These are phyloP conservation scores for Drosophila prolongata DNA, from an alignment of 2,888 invertebrate species.

Conservation along the genomic window DNA sequence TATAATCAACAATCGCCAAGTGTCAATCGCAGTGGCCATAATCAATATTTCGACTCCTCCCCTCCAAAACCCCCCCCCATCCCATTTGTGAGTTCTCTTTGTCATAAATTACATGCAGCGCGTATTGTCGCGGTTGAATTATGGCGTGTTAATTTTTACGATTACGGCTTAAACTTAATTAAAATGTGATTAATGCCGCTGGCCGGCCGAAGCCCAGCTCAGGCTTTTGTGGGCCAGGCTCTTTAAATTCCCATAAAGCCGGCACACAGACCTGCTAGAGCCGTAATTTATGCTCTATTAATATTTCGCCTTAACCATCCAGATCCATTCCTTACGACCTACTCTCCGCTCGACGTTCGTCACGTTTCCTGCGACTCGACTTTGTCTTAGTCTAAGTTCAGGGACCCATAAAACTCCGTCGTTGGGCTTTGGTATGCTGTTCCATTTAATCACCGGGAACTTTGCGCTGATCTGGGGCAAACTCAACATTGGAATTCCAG, in stretches of 20 bases:
- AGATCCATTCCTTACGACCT: neutral
- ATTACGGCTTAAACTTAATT: slow-evolving; percentile 78
- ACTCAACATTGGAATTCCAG: neutral
- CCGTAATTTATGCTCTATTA: slow-evolving; percentile 80
- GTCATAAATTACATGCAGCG: slow-evolving; percentile 77
- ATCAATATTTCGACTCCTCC: slow-evolving; percentile 71
- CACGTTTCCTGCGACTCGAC: slow-evolving; percentile 27
- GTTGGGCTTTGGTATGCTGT: slow-evolving; percentile 12
- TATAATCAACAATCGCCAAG: slow-evolving; percentile 69
- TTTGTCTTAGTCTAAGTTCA: slow-evolving; percentile 27
- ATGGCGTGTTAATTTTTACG: slow-evolving; percentile 79
- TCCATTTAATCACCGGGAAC: slow-evolving; percentile 32
- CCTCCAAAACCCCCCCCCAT: neutral
- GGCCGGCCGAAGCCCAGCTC: slow-evolving; percentile 10
- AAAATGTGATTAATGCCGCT: slow-evolving; percentile 76
- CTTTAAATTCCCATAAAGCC: slow-evolving; percentile 74
- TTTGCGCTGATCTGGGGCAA: slow-evolving; percentile 5
- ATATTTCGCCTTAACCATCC: slow-evolving; percentile 67
- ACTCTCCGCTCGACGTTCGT: slow-evolving; percentile 27
- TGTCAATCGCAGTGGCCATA: slow-evolving; percentile 73
- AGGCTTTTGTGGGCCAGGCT: slow-evolving; percentile 54
- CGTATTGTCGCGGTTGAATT: slow-evolving; percentile 76
- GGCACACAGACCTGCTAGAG: slow-evolving; percentile 32
- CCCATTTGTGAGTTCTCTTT: slow-evolving; percentile 24
- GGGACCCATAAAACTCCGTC: slow-evolving; percentile 7